Evolutionary conservation across 37 sponge, comb jelly and placozoan species (phyloP).

Genomic region (Theonella swinhoei): DNA sequence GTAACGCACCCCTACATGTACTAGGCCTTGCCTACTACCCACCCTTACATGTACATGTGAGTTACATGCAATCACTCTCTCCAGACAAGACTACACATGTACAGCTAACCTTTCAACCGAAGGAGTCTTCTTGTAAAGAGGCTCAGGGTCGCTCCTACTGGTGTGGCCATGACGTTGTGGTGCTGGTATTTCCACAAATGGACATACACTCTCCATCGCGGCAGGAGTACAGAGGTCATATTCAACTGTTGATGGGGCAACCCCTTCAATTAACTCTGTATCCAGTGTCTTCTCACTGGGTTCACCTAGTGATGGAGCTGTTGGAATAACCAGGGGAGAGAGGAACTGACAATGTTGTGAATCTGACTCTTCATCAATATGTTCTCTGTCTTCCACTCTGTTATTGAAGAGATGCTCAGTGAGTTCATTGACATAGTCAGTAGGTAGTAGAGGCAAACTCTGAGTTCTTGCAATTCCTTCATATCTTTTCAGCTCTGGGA

Average conservation of each 20-base stretch:
- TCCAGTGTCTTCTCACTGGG: neutral
- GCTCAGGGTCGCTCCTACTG: constrained; percentile 13
- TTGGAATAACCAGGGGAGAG: neutral
- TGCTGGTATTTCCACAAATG: constrained; percentile 9
- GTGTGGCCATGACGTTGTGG: constrained; percentile 20
- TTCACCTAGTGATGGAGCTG: neutral
- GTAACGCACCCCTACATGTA: too few relatives aligned
- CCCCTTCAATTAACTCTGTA: neutral
- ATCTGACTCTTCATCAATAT: neutral
- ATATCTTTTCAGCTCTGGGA: constrained; percentile 12
- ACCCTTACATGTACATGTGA: too few relatives aligned
- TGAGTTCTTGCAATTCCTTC: neutral
- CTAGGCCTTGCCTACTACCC: too few relatives aligned
- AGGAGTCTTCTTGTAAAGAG: constrained; percentile 21
- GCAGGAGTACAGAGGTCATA: neutral
- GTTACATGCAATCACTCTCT: too few relatives aligned
- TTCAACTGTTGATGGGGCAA: neutral
- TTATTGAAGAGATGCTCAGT: neutral
- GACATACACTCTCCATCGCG: constrained; percentile 7
- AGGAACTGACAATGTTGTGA: neutral
- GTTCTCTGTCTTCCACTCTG: neutral
- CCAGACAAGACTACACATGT: too few relatives aligned
- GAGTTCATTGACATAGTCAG: neutral
- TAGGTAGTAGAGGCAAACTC: neutral
- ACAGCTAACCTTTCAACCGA: constrained; percentile 40